Conservation (phyloP, 2,113 vertebrate genomes). For the Kryptolebias marmoratus region DNA sequence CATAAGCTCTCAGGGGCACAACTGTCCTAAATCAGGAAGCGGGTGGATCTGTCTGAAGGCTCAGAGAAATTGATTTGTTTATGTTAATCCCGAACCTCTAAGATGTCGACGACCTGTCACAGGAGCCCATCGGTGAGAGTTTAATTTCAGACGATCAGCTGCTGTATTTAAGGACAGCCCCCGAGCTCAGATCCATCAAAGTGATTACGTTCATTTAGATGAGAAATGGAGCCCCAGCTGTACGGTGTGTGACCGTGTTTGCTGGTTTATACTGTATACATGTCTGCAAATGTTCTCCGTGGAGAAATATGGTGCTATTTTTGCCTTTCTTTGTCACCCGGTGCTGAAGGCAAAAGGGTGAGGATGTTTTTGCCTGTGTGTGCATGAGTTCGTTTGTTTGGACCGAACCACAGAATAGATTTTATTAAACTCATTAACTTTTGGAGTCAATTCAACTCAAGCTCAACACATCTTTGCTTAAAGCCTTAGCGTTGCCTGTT, state of each 20-base stretch:
- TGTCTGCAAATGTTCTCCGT: too few species aligned
- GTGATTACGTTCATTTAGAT: conserved; percentile 2
- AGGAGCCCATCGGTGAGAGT: conserved; percentile 12
- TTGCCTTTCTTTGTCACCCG: too few species aligned
- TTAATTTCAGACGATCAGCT: conserved; percentile 19
- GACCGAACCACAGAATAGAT: too few species aligned
- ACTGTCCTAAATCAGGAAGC: not conserved
- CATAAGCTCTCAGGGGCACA: conserved; percentile 5
- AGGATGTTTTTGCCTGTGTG: too few species aligned
- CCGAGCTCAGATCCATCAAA: conserved; percentile 16
- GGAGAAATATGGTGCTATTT: too few species aligned
- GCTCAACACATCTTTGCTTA: too few species aligned
- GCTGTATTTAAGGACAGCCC: conserved; percentile 28
- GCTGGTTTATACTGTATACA: too few species aligned
- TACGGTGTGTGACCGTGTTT: not conserved
- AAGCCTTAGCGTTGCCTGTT: too few species aligned
- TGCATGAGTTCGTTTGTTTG: too few species aligned
- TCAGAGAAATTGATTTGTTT: conserved; percentile 35
- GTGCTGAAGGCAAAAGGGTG: too few species aligned
- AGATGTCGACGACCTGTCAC: conserved; percentile 34
- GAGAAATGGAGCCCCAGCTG: not conserved
- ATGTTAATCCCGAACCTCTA: conserved; percentile 30
- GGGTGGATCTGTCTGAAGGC: conserved; percentile 18
- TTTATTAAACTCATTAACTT: too few species aligned
- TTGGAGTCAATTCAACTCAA: too few species aligned